Evolutionary conservation across 2,113 vertebrate species (phyloP).

Genomic region (Tetraodon nigroviridis): DNA sequence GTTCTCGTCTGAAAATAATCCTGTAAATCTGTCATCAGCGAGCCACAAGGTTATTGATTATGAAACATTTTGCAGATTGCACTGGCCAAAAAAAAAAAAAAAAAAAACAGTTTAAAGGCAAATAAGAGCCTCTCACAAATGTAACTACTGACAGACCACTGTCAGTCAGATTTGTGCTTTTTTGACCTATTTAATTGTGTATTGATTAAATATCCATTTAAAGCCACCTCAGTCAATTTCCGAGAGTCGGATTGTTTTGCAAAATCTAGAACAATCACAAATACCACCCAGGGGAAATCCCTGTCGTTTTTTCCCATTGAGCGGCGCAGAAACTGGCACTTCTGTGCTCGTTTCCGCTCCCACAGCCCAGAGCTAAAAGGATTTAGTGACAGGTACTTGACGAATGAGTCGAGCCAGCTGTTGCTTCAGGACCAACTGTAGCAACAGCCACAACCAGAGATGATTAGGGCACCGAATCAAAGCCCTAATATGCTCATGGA

Average conservation of each 20-base stretch:
- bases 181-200: too few relatives aligned
- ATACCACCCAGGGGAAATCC: background rate
- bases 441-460: background rate
- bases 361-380: background rate
- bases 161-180: too few relatives aligned
- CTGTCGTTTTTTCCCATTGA: background rate
- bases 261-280: background rate
- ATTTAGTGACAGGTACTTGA: background rate
- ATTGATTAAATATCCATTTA: too few relatives aligned
- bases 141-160: background rate
- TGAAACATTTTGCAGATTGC: conserved; percentile 41
- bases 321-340: background rate
- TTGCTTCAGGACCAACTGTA: background rate
- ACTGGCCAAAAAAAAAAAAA: background rate
- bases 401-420: background rate
- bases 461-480: background rate
- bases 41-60: conserved; percentile 27
- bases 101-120: background rate
- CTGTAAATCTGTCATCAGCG: conserved; percentile 24
- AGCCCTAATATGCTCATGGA: too few relatives aligned
- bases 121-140: background rate
- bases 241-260: background rate
- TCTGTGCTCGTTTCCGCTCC: background rate
- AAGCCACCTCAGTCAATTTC: too few relatives aligned
- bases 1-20: conserved; percentile 22